A percentile compares a stretch with the other conserved stretches of the same genome.
phyloP scores from a whole-genome alignment of 1,140 invertebrate genomes.

The Zelostemma sp. region DNA sequence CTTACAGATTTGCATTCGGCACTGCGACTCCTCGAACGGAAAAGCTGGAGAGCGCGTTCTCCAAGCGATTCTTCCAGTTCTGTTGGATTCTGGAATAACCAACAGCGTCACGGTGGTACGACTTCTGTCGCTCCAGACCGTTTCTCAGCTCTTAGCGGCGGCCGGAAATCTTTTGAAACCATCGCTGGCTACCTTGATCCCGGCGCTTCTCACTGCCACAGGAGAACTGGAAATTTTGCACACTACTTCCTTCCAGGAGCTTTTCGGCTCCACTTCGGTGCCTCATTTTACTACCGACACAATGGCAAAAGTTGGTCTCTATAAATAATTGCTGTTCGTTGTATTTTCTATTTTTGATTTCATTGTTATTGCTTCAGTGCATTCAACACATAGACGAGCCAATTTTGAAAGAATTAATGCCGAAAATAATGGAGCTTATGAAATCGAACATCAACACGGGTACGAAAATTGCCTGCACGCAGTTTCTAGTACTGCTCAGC shows the following conservation, averaged over 20 bases:
- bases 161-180: slow-evolving; percentile 84
- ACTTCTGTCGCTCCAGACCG: slow-evolving; percentile 83
- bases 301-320: slow-evolving; percentile 77
- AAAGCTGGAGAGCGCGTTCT: slow-evolving; percentile 84
- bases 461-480: slow-evolving; percentile 87
- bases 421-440: slow-evolving; percentile 85
- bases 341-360: slow-evolving; percentile 1
- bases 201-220: slow-evolving; percentile 85
- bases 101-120: slow-evolving; percentile 85
- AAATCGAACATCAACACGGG: slow-evolving; percentile 84
- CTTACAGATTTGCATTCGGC: slow-evolving; percentile 80
- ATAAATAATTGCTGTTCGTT: slow-evolving; percentile 5
- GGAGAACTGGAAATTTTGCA: slow-evolving; percentile 86
- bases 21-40: slow-evolving; percentile 81
- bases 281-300: slow-evolving; percentile 89
- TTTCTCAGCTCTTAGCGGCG: slow-evolving; percentile 85
- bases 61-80: slow-evolving; percentile 81
- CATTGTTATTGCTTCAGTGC: slow-evolving; percentile 73
- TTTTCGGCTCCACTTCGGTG: slow-evolving; percentile 69
- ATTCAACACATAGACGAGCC: slow-evolving; percentile 85
- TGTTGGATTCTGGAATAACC: slow-evolving; percentile 84
- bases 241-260: slow-evolving; percentile 84
- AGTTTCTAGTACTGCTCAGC: slow-evolving; percentile 84
- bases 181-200: slow-evolving; percentile 84
- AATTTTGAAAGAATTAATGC: slow-evolving; percentile 83